These are phyloP conservation scores for Pteronura brasiliensis DNA, from an alignment of 2,113 vertebrate genomes.

Conservation along the genomic window DNA sequence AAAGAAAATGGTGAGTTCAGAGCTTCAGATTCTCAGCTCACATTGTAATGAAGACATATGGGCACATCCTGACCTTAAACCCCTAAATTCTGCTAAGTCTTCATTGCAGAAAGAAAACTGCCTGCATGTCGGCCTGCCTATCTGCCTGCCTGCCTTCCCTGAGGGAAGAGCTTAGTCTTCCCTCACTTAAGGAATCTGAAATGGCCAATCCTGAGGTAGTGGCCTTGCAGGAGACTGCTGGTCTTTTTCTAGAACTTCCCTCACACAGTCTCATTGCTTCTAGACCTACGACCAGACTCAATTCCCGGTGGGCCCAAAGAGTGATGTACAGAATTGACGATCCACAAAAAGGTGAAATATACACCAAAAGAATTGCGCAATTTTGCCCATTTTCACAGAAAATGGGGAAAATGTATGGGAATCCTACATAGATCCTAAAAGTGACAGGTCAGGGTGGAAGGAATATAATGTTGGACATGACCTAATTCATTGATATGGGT, in stretches of 20 bases:
- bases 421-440: not conserved
- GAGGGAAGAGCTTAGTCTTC: not conserved
- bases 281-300: not conserved
- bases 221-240: not conserved
- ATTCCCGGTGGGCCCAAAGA: not conserved
- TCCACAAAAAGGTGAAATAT: not conserved
- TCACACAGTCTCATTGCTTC: not conserved
- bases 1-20: not conserved
- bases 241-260: not conserved
- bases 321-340: not conserved
- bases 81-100: not conserved
- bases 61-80: not conserved
- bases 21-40: not conserved
- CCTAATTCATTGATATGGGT: not conserved
- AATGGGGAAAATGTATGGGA: not conserved
- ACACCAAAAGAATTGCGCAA: not conserved
- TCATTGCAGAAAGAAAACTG: not conserved
- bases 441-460: not conserved
- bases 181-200: not conserved
- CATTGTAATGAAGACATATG: not conserved
- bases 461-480: not conserved
- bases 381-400: not conserved
- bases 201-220: not conserved
- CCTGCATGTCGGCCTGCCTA: not conserved
- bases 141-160: not conserved